Evolutionary conservation across 2,888 invertebrate species (phyloP).

Genomic region (Agapostemon virescens): DNA sequence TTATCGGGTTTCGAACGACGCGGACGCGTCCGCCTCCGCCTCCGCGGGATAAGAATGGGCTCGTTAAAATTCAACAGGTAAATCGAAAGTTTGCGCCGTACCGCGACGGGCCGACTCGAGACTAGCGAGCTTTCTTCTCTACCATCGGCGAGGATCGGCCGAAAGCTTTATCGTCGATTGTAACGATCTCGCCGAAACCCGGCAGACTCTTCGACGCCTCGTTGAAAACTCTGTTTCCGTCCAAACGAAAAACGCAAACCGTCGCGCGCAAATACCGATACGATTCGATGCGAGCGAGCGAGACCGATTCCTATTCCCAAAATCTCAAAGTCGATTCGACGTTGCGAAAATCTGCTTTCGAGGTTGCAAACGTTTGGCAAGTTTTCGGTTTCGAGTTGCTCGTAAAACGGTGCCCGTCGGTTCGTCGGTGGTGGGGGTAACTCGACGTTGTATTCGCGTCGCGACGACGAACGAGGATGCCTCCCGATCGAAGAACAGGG

Average conservation of each 20-base stretch:
- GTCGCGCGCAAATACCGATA: not conserved
- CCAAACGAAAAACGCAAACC: not conserved
- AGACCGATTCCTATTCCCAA: too few species aligned
- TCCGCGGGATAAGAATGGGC: slow-evolving; percentile 52
- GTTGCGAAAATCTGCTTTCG: too few species aligned
- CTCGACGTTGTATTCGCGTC: not conserved
- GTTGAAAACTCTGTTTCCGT: not conserved
- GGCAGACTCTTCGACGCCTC: not conserved
- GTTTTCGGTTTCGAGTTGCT: not conserved
- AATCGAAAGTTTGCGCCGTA: slow-evolving; percentile 57
- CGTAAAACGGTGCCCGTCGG: too few species aligned
- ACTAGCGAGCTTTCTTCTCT: slow-evolving; percentile 35
- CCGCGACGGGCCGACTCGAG: slow-evolving; percentile 31
- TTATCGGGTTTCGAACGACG: slow-evolving; percentile 17
- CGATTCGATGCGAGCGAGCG: not conserved
- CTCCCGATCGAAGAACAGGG: not conserved
- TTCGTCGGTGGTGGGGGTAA: not conserved
- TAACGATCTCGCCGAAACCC: slow-evolving; percentile 9
- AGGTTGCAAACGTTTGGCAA: too few species aligned
- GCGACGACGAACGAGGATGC: not conserved
- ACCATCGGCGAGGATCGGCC: slow-evolving; percentile 10
- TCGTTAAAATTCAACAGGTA: slow-evolving; percentile 67
- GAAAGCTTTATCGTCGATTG: slow-evolving; percentile 44
- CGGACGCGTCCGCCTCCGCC: too few species aligned
- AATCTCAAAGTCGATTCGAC: too few species aligned